Base-by-base conservation (phyloP, 2,888 invertebrate genomes). In the Heliconius hortense region DNA sequence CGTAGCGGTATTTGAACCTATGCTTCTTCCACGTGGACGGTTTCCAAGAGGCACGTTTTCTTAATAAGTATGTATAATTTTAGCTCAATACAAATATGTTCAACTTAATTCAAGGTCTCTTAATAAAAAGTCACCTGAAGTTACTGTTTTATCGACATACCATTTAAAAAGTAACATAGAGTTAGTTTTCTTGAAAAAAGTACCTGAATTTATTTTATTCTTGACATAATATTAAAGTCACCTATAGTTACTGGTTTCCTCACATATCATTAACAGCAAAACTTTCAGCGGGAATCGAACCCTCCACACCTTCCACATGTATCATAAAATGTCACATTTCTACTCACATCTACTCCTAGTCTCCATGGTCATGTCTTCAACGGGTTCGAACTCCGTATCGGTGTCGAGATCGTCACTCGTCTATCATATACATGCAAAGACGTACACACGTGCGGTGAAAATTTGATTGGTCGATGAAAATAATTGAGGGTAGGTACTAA, bases 381-480 rank as follows among this genome's bases (percentile, higher is more conserved):
- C 95, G 4, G 96, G 95, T 85, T 96, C 96, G 89, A 96, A 96
- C 88, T 96, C 96, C 13, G 96, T 96, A 84, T 96, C 96, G 2
- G 96, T 96, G 87, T 96, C 96, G 82, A 96, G 89, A 80, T 96
- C 96, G 88, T 96, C 96, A 82, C 95, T 95, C 75, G 95, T 96
- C 95, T 96, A 79, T 72, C 21, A 64, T 39, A 7, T 11, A 80
- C 79, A 81, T 80, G 79, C 78, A 76, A 77, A 76, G 56, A 78
- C 76, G 78, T 68, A 76, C 67, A 76, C 31, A 48, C 77, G 76
- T 79, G 79, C 77, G 73, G 72, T 73, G 77, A 76, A 26, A n/a
- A 24, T 59, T 39, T 62, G 66, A 66, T 75, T 73, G 63, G 56
- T 72, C 67, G 75, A 73, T 76, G 64, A 60, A 43, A 70, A 35